Conservation (phyloP, 53 echinoderm and acorn worm genomes). For the Actinopyga echinites region DNA sequence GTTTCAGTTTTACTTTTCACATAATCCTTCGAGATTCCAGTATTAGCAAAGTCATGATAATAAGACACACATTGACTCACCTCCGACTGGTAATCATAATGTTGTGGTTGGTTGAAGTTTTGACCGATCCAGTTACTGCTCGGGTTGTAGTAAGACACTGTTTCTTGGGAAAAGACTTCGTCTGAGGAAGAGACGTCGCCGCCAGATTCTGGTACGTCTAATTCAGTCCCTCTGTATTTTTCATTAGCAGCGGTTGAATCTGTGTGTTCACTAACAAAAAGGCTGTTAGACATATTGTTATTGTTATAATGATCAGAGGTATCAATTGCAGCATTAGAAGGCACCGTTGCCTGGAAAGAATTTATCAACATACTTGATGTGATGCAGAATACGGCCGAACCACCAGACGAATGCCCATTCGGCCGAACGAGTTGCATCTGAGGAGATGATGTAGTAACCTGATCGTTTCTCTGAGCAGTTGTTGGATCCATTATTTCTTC, state of each 20-base stretch:
- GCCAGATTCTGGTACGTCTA: background rate
- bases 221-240: background rate
- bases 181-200: background rate
- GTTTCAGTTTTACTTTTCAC: no score
- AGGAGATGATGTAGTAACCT: no score
- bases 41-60: conserved; percentile 13
- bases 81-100: background rate
- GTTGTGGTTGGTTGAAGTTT: background rate
- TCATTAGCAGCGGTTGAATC: background rate
- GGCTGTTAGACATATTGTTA: conserved; percentile 25
- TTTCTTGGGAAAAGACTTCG: background rate
- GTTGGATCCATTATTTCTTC: no score
- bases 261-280: conserved; percentile 30
- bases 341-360: background rate
- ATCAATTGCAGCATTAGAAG: background rate
- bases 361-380: conserved; percentile 18
- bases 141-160: conserved; percentile 23
- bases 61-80: conserved; percentile 37
- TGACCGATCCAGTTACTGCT: conserved; percentile 37
- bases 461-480: no score
- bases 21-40: background rate
- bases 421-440: background rate
- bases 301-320: background rate
- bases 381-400: conserved; percentile 28
- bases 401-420: background rate